Evolutionary conservation across 2,797 vertebrate species (phyloP), one percentile per base, ranked within the genome.

Genomic region (Peromyscus attwateri): DNA sequence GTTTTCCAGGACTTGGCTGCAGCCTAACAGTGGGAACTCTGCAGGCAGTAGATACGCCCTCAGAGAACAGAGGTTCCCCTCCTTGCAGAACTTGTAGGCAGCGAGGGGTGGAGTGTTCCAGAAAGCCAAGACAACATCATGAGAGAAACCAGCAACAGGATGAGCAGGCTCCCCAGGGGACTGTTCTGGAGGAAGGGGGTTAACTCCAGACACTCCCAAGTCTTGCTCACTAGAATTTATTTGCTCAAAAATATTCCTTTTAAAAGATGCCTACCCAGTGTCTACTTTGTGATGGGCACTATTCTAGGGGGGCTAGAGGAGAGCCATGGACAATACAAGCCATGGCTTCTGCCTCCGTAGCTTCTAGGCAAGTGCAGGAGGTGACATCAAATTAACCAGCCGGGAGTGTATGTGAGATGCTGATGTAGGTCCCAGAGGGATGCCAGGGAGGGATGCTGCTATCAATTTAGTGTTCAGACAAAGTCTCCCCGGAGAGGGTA

Each of bases 21-120:
- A 40, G 27, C 49, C 31, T 77, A 76, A 68, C 25, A 8, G 1
- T 19, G 88, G 84, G 71, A 85, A 7, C 70, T 90, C 84, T 87
- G 77, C 84, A 92, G 79, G 94, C 83, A 64, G 55, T 64, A 84
- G 46, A 80, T 68, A 62, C 70, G 64, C 31, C 49, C 60, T 96
- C 13, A 4, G 88, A 94, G 34, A 23, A 91, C 91, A 75, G 68
- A 92, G 91, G n/a, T 40, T 64, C 75, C 60, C 46, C 64, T 79
- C 64, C 16, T 89, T 88, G 21, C 19, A 79, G 66, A 89, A 93
- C 16, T n/a, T 0, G 23, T 19, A 17, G 52, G 52, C 70, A 77
- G 70, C 29, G 84, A 92, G 60, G 40, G 3, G 25, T 31, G 23
- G 64, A 62, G 46, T 70, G 73, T 89, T 82, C 87, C 68, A 34